phyloP scores from a whole-genome alignment of 2,888 invertebrate genomes.

The Himalopsyche anomala region DNA sequence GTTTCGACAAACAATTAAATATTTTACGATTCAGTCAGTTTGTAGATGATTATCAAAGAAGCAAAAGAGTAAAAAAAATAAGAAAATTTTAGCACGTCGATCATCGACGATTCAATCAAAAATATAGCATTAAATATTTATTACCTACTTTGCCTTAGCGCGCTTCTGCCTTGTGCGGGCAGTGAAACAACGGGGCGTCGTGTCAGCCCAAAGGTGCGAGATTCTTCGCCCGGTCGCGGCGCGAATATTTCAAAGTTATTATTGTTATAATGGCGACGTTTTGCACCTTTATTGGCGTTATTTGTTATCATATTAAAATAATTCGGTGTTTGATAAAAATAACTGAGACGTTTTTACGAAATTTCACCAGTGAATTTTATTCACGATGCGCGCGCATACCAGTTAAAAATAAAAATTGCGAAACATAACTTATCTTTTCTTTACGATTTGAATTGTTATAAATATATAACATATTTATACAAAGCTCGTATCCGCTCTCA shows the following conservation, averaged over 20 bases:
- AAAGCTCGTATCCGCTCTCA: too few relatives aligned
- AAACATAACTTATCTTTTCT: too few relatives aligned
- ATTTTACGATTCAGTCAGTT: too few relatives aligned
- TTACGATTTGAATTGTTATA: too few relatives aligned
- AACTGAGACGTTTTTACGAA: not conserved
- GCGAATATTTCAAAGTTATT: conserved; percentile 25
- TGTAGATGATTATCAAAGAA: too few relatives aligned
- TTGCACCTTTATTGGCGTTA: conserved; percentile 28
- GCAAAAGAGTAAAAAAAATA: too few relatives aligned
- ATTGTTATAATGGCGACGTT: conserved; percentile 5
- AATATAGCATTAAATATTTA: conserved; percentile 24
- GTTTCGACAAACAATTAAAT: too few relatives aligned
- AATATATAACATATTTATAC: too few relatives aligned
- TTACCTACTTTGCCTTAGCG: not conserved
- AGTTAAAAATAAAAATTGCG: too few relatives aligned
- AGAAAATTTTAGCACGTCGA: too few relatives aligned
- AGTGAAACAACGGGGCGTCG: conserved; percentile 18
- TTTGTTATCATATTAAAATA: conserved; percentile 12
- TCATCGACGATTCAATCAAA: conserved; percentile 1
- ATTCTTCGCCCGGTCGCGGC: not conserved
- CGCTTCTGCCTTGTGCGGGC: conserved; percentile 23
- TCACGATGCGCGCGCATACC: too few relatives aligned
- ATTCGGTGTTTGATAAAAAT: not conserved
- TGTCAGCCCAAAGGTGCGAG: conserved; percentile 35
- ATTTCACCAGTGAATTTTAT: not conserved